Percentiles rank a stretch among this genome's conserved stretches.
phyloP scores from a whole-genome alignment of 2,797 vertebrate genomes.

The Leuciscus waleckii region DNA sequence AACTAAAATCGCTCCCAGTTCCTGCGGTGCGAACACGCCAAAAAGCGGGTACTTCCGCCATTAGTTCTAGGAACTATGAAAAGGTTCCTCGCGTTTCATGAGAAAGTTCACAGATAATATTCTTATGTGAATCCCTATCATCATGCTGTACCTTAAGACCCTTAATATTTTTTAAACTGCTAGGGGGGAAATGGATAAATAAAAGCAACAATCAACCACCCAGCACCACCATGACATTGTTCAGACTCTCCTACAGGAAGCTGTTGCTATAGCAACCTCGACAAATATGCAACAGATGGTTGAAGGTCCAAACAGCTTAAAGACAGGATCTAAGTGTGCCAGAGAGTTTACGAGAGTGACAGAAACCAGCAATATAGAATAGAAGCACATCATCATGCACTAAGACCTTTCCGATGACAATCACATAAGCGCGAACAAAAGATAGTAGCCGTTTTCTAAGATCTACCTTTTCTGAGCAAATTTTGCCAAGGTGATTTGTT shows the following conservation, averaged over 20 bases:
- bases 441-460: background rate
- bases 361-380: background rate
- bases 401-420: background rate
- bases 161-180: background rate
- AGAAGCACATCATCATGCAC: background rate
- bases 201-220: background rate
- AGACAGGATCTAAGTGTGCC: background rate
- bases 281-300: slow-evolving; percentile 49
- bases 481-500: background rate
- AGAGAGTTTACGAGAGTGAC: background rate
- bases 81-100: background rate
- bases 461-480: background rate
- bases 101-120: background rate
- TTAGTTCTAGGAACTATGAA: too few species aligned
- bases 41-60: too few species aligned
- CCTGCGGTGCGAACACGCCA: too few species aligned
- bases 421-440: background rate
- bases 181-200: background rate
- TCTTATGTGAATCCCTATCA: background rate
- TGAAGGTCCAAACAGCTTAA: slow-evolving; percentile 8
- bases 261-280: slow-evolving; percentile 27
- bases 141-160: background rate
- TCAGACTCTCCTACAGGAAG: slow-evolving; percentile 19
- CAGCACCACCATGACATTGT: background rate
- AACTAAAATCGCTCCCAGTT: too few species aligned